Conservation (phyloP, 2,797 vertebrate species). For the Pyrocephalus nanus region DNA sequence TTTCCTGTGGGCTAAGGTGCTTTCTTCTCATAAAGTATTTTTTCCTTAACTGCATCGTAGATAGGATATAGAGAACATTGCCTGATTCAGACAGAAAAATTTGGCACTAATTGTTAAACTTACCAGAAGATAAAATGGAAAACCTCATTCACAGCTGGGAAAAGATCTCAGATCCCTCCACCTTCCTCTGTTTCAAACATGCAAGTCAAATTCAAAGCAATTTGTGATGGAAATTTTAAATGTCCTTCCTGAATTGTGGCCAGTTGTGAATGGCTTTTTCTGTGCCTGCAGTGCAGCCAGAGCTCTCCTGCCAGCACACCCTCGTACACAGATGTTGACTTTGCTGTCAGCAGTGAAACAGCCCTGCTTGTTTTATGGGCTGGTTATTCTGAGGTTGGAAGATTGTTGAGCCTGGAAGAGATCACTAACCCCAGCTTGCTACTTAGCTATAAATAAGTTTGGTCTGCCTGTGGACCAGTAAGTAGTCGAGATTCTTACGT, state of each 20-base stretch:
- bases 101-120: neutral
- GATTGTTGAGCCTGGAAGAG: conserved; percentile 59
- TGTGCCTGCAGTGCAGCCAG: conserved; percentile 24
- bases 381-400: conserved; percentile 65
- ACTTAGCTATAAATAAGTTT: conserved; percentile 62
- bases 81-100: neutral
- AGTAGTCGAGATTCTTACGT: conserved; percentile 15
- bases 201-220: neutral
- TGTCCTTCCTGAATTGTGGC: neutral
- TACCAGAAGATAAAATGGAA: neutral
- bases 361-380: conserved; percentile 34
- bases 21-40: neutral
- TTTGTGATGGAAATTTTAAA: neutral
- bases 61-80: neutral
- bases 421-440: conserved; percentile 58
- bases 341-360: conserved; percentile 50
- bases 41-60: neutral
- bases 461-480: conserved; percentile 41
- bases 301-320: neutral
- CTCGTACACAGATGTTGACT: conserved; percentile 59
- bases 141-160: neutral
- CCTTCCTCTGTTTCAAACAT: neutral
- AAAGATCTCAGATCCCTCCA: neutral
- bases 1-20: neutral
- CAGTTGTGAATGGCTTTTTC: conserved; percentile 6